Base-by-base conservation (phyloP, 1,140 invertebrate genomes). In the Cheumatopsyche charites region DNA sequence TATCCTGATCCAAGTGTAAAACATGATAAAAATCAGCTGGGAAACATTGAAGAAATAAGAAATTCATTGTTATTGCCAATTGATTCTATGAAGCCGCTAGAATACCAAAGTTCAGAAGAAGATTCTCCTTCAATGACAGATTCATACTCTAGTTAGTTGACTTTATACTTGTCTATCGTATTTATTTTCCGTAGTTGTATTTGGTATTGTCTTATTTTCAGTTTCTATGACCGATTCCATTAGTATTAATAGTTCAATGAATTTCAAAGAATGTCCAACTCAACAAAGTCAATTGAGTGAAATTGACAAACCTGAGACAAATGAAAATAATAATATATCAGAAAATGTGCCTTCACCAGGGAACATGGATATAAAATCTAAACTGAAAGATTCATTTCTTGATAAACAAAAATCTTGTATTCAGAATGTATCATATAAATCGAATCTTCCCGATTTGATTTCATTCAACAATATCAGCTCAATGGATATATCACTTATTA, bases 81-180 rank as follows among this genome's bases (percentile, higher is more conserved):
- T 4, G 82, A 83, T 73, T 79, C 81, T 41, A 77, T 78, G 0
- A 79, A 78, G 0, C 82, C 82, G 0, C 66, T 84, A 9, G 82
- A 83, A 75, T 83, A 83, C 71, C 81, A 82, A 69, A 82, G 80
- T 0, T 79, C 79, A 26, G 82, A 83, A 43, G 82, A 82, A 42
- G 81, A 82, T 23, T 76, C 79, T 1, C 49, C 69, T 9, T 76
- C 75, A 11, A 73, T 70, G 3, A 55, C 55, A 25, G 75, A 76
- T 65, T 76, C 72, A 11, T 69, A 55, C 12, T 25, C 55, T 26
- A 19, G 55, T 58, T n/a, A n/a, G n/a, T n/a, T n/a, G n/a, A n/a
- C n/a, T n/a, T n/a, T n/a, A n/a, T n/a, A n/a, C n/a, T n/a, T n/a
- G n/a, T n/a, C n/a, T n/a, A n/a, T n/a, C n/a, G n/a, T n/a, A n/a